Base-by-base conservation (phyloP, 1,140 invertebrate species). In the Argopecten irradians region DNA sequence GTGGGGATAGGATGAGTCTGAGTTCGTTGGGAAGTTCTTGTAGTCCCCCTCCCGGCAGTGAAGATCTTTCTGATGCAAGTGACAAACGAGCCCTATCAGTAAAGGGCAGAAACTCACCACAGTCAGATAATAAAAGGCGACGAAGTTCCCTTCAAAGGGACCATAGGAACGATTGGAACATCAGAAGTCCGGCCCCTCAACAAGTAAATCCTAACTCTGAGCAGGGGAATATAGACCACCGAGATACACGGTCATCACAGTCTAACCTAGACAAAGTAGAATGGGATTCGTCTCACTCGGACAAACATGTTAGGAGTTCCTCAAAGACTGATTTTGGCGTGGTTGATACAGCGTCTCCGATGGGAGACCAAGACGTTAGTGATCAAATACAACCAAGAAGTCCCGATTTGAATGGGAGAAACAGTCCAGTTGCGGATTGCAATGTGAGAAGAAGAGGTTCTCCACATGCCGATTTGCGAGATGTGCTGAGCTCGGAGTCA, bases 1-100 rank as follows among this genome's bases (percentile, higher is more conserved):
- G 86, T 46, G 82, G 86, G n/a, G 86, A 87, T 71, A 71, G 22
- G n/a, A 71, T 71, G 55, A 71, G 55, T 71, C 0, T n/a, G n/a
- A 71, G 55, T 16, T 71, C 55, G 22, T 11, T 71, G 1, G 55
- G 55, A 3, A 71, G 55, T 16, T 71, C 55, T 71, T 71, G 22
- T 22, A 87, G 85, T 71, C 84, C 97, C 36, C 96, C 97, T 85
- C 89, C 90, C 32, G 90, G 91, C 84, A 92, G 89, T 90, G 94
- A 93, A 43, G 93, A 94, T 16, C 91, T 91, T 28, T 93, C 92
- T 19, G 92, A 93, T 83, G 83, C 90, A 5, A 91, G 89, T 87
- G 91, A 91, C 19, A 88, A 82, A 19, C 82, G 90, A 35, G 87
- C 84, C 35, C 87, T 90, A n/a, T 71, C 55, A 71, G 55, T 71